A percentile compares a stretch with the other conserved stretches of the same genome.
Evolutionary conservation across 1,140 invertebrate genomes (phyloP).

Genomic region (Campoletis sonorensis): DNA sequence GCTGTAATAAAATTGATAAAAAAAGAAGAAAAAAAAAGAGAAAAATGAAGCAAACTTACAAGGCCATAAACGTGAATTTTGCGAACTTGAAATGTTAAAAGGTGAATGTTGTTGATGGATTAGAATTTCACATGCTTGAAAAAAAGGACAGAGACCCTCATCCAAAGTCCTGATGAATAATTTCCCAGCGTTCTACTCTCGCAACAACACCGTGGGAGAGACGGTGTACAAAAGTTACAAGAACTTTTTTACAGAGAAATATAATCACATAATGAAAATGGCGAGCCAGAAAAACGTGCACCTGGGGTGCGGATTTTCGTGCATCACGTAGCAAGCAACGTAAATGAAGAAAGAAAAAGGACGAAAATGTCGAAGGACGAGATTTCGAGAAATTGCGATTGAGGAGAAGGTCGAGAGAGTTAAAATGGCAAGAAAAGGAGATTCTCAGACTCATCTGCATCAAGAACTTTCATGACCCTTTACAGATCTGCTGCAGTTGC

Average conservation of each 20-base stretch:
- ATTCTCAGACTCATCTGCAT: not conserved
- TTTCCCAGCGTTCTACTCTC: not conserved
- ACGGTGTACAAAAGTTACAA: not conserved
- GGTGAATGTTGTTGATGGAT: not conserved
- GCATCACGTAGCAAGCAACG: not conserved
- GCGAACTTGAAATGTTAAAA: not conserved
- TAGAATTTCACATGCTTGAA: not conserved
- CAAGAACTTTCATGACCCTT: not conserved
- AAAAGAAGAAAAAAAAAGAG: not conserved
- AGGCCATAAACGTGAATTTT: too few relatives aligned
- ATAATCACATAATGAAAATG: not conserved
- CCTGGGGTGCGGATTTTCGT: not conserved
- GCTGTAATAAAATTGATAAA: too few relatives aligned
- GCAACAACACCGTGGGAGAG: not conserved
- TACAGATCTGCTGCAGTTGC: slow-evolving; percentile 11
- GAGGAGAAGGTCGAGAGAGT: not conserved
- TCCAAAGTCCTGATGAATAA: not conserved
- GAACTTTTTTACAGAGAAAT: not conserved
- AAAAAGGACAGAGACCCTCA: not conserved
- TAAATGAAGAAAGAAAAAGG: too few relatives aligned
- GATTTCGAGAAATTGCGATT: not conserved
- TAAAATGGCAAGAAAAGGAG: not conserved
- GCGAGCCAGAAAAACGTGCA: not conserved
- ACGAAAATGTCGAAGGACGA: too few relatives aligned
- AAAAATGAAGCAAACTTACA: not conserved